A percentile compares a stretch with the other conserved stretches of the same genome.
These are phyloP conservation scores for Rattus rattus DNA, from an alignment of 2,113 vertebrate species.

Conservation along the genomic window DNA sequence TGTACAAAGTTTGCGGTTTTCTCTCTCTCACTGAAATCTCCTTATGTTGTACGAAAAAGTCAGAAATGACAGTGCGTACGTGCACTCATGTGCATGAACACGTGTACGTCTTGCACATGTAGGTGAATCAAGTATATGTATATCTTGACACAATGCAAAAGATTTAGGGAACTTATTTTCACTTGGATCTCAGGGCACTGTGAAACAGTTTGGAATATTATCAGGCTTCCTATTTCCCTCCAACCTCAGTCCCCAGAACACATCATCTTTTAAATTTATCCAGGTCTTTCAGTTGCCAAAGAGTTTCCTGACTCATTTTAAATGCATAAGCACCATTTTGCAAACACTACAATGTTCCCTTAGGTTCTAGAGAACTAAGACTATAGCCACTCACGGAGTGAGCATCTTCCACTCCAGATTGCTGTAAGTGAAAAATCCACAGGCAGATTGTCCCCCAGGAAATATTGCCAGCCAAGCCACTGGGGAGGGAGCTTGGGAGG, in stretches of 20 bases:
- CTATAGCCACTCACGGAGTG: not conserved
- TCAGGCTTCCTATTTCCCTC: not conserved
- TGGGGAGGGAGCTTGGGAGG: not conserved
- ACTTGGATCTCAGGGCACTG: not conserved
- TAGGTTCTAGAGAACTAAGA: not conserved
- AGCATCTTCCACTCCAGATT: not conserved
- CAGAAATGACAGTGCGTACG: not conserved
- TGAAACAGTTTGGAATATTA: not conserved
- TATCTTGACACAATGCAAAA: not conserved
- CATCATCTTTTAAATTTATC: not conserved
- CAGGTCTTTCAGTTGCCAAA: not conserved
- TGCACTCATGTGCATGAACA: too few relatives aligned
- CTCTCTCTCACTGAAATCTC: constrained; percentile 59
- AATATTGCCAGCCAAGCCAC: not conserved
- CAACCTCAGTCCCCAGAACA: not conserved
- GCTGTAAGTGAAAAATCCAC: not conserved
- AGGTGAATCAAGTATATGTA: not conserved
- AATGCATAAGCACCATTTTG: not conserved
- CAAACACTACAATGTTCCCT: not conserved
- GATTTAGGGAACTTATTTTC: not conserved
- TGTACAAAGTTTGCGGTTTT: not conserved
- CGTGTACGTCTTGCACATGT: not conserved
- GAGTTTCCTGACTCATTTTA: not conserved
- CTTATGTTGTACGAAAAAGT: constrained; percentile 78
- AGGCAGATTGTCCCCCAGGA: not conserved